Evolutionary conservation across 2,888 invertebrate species (phyloP).

Genomic region (Deilephila porcellus): DNA sequence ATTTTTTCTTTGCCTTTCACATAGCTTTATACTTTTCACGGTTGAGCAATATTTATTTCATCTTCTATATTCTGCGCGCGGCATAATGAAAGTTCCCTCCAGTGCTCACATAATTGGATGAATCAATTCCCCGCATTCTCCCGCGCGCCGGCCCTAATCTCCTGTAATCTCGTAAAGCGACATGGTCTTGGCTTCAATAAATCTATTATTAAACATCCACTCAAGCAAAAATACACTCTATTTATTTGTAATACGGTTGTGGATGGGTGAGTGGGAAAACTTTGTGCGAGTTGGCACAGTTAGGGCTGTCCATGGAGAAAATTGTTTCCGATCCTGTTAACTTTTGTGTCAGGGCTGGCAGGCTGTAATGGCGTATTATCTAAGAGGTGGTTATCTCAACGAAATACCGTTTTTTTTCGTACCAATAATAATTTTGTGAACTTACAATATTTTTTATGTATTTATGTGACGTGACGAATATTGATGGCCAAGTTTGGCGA

Average conservation of each 20-base stretch:
- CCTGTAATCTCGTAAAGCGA: conserved; percentile 58
- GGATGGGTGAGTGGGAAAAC: conserved; percentile 28
- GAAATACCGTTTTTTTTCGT: neutral
- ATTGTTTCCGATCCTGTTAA: conserved; percentile 68
- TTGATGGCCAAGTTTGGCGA: too few relatives aligned
- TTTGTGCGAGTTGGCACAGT: conserved; percentile 40
- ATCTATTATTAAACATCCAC: conserved; percentile 3
- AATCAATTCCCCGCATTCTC: conserved; percentile 43
- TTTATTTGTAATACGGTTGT: conserved; percentile 31
- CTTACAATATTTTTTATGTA: too few relatives aligned
- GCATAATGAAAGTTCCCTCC: conserved; percentile 1
- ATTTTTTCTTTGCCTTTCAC: neutral
- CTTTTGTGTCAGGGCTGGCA: conserved; percentile 49
- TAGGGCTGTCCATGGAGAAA: conserved; percentile 58
- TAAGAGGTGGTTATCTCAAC: neutral
- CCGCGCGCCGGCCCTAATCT: conserved; percentile 49
- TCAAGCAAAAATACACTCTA: conserved; percentile 43
- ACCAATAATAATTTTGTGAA: neutral
- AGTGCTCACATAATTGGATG: conserved; percentile 57
- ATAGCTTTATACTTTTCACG: conserved; percentile 1
- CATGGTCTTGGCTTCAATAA: conserved; percentile 52
- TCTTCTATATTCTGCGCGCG: neutral
- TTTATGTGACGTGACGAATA: too few relatives aligned
- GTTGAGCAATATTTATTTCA: neutral
- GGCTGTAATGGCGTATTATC: neutral